Evolutionary conservation across 2,113 vertebrate genomes (phyloP), one percentile per base, ranked within the genome.

Genomic region (Tringa solitaria): DNA sequence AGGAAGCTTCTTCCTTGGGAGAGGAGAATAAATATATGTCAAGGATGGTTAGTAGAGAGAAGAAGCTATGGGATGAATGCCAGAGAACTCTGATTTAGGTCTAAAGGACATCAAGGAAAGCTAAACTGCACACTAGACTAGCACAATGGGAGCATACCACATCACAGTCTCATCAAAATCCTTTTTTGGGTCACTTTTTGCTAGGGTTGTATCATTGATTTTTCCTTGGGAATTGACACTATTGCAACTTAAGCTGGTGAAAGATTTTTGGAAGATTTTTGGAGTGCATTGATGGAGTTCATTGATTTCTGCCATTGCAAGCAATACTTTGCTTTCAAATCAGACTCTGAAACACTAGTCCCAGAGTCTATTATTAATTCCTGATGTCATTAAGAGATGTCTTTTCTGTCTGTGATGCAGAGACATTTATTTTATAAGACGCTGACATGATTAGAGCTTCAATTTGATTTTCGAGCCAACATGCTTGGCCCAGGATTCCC

Each of bases 281-380:
- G 43, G 65, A 95, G 35, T 37, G 26, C 23, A 26, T 57, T 87
- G 68, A 41, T 2, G 3, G 41, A 82, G 30, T 70, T 70, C 41
- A 84, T 74, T 87, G 83, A 97, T 96, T 96, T 84, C 57, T 96
- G 78, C 32, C 77, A 81, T 57, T 82, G 68, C 68, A 76, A 93
- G 63, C 21, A 51, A 89, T 65, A 86, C 50, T 90, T 91, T 84
- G 26, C 60, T 93, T 94, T 92, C 60, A 96, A 90, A 86, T 80
- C 26, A 74, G 64, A 61, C 22, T 72, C 23, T 64, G 45, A 95
- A 91, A 93, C 57, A 60, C 50, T 82, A 89, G 81, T 81, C 68
- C 59, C 41, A 73, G 84, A 93, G 77, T 90, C 74, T 93, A 12
- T 89, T 94, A 95, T 87, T 90, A 95, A 89, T 92, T 95, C 37